Base-by-base conservation (phyloP, 23 tunicate genomes). In the Botrylloides violaceus region DNA sequence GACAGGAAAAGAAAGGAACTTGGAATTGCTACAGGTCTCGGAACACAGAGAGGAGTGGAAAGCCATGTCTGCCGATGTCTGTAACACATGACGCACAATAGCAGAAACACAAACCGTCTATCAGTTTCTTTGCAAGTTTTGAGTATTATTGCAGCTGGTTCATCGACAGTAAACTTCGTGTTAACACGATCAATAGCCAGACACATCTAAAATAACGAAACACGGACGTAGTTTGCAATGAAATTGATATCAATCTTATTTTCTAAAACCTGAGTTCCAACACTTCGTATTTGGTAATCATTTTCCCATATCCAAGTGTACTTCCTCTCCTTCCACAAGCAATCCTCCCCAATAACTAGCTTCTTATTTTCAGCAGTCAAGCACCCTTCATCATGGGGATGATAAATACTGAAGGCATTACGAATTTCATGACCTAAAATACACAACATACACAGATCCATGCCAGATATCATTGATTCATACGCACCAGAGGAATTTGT, bases 291-390 rank as follows among this genome's bases (percentile, higher is more conserved):
- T 29, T 64, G 83, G 43, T 48, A 34, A 5, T 65, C 22, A 35
- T 64, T 47, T 25, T 78, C 73, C 92, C 92, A 84, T 36, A 84
- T 65, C 92, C 92, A 84, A 18, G 66, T 71, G 21, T 66, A 36
- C 5, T 32, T 35, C 31, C 31, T 55, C 18, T 55, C 61, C 24
- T 65, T 66, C 49, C 57, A 23, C 15, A 59, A 25, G 37, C 83
- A 78, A 3, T 47, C 31, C 22, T 29, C 4, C 3, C 24, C 60
- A 20, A 73, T 20, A 12, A 36, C 64, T 36, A 77, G 57, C 29
- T 49, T 62, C 12, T 29, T 56, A n/a, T 34, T 65, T 49, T 55
- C 60, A 15, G 58, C 59, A 72, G 76, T 71, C 20, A 84, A 65
- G 55, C 84, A 78, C 12, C 32, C 61, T 28, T 6, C n/a, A 6